Evolutionary conservation across 2,888 invertebrate species (phyloP).

Genomic region (Erpobdella octoculata): DNA sequence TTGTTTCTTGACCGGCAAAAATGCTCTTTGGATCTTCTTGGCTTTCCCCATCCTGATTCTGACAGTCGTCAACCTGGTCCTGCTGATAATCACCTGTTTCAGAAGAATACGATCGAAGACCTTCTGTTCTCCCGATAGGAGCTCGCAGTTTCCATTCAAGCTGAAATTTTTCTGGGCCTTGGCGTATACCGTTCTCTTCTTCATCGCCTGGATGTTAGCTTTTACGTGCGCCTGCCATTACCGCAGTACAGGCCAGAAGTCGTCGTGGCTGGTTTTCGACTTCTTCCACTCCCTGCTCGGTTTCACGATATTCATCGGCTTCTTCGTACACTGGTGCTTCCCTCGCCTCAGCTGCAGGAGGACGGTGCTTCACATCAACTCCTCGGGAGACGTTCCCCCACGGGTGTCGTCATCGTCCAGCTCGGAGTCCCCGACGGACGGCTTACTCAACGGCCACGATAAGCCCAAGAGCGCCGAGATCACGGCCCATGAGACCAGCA

Average conservation of each 20-base stretch:
- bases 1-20: conserved; percentile 18
- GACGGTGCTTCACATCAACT: conserved; percentile 3
- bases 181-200: background rate
- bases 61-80: background rate
- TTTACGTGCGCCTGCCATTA: conserved; percentile 9
- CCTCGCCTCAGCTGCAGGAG: background rate
- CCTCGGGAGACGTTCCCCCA: conserved; percentile 15
- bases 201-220: background rate
- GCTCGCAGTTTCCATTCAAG: background rate
- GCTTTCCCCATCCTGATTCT: conserved; percentile 9
- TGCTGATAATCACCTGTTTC: conserved; percentile 11
- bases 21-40: conserved; percentile 21
- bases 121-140: no score
- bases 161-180: background rate
- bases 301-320: conserved; percentile 1
- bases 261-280: conserved; percentile 6
- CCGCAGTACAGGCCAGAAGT: background rate
- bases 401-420: background rate
- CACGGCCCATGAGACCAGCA: background rate
- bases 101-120: background rate
- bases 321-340: conserved; percentile 2
- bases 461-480: background rate
- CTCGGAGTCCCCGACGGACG: background rate
- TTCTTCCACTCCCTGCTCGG: conserved; percentile 10
- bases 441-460: background rate